These are phyloP conservation scores for Azemiops feae DNA, from an alignment of 2,113 vertebrate species.

Conservation along the genomic window DNA sequence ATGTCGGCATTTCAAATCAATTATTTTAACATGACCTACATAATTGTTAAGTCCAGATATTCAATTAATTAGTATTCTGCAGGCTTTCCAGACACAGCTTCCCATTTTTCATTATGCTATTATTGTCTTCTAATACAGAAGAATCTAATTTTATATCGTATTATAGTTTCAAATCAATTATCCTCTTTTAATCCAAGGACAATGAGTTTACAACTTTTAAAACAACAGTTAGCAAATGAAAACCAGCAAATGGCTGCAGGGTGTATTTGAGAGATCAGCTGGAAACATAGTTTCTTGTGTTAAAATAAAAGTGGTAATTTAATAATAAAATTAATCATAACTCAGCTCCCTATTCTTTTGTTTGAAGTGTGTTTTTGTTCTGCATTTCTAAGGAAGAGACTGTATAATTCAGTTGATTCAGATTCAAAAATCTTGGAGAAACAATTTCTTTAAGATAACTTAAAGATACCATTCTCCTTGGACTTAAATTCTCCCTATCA, in stretches of 20 bases:
- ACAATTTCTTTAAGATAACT: background rate
- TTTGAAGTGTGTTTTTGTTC: background rate
- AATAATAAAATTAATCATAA: background rate
- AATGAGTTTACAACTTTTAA: slow-evolving; percentile 24
- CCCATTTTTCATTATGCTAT: slow-evolving; percentile 36
- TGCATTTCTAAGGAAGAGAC: background rate
- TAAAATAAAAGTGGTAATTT: background rate
- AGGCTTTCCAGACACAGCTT: slow-evolving; percentile 20
- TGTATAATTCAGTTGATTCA: background rate
- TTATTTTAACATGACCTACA: slow-evolving; percentile 38
- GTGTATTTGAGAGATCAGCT: background rate
- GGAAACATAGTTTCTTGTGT: background rate
- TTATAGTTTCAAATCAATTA: slow-evolving; percentile 42
- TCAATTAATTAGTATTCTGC: slow-evolving; percentile 53
- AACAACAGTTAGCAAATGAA: slow-evolving; percentile 26
- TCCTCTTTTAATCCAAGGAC: slow-evolving; percentile 28
- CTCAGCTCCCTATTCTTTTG: background rate
- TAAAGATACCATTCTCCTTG: background rate
- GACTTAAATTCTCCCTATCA: background rate
- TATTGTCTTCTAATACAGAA: background rate
- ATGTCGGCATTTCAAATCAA: slow-evolving; percentile 19
- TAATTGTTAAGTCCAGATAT: slow-evolving; percentile 29
- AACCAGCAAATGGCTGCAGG: background rate
- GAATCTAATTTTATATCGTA: slow-evolving; percentile 36
- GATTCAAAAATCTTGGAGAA: background rate